Conservation (phyloP, 2,888 invertebrate genomes). For the Coenonympha arcania region DNA sequence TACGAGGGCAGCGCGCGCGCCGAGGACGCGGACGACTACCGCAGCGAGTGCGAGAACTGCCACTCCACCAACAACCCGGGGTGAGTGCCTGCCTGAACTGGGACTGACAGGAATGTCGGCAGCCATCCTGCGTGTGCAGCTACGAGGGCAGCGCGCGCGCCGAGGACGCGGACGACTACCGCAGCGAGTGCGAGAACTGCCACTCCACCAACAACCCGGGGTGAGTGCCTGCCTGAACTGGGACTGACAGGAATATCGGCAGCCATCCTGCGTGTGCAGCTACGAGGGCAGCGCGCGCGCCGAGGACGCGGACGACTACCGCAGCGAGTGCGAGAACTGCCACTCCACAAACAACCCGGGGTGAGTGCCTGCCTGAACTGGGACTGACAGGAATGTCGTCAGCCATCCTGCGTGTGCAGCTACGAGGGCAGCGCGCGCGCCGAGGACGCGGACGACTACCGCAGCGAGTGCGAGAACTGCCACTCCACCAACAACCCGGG, state of each 20-base stretch:
- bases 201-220: conserved; percentile 82
- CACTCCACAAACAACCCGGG: conserved; percentile 82
- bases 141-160: conserved; percentile 49
- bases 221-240: no score
- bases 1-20: conserved; percentile 49
- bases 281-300: conserved; percentile 49
- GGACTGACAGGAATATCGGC: no score
- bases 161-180: conserved; percentile 80
- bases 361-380: no score
- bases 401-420: conserved; percentile 70
- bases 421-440: conserved; percentile 49
- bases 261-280: conserved; percentile 70
- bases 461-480: conserved; percentile 90
- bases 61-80: conserved; percentile 82
- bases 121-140: conserved; percentile 70
- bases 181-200: conserved; percentile 90
- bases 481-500: conserved; percentile 82
- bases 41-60: conserved; percentile 90
- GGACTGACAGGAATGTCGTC: no score
- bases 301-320: conserved; percentile 80
- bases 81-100: no score
- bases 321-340: conserved; percentile 90
- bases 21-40: conserved; percentile 80
- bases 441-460: conserved; percentile 80
- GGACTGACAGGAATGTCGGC: no score